phyloP scores from a whole-genome alignment of 1,140 invertebrate genomes.

The Neodiprion lecontei region DNA sequence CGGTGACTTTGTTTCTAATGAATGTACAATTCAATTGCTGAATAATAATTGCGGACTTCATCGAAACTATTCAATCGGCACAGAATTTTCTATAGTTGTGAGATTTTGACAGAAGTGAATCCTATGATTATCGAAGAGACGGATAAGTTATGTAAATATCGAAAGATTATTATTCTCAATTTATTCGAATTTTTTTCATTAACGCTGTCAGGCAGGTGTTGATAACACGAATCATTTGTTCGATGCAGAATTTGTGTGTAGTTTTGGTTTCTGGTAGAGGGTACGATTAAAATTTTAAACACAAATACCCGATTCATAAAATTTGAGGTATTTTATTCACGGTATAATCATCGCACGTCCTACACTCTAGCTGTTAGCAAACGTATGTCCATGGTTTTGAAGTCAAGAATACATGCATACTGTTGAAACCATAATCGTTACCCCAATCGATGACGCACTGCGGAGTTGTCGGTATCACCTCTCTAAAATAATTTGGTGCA shows the following conservation, averaged over 20 bases:
- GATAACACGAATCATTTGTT: background rate
- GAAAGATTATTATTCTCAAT: background rate
- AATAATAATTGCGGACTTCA: too few species aligned
- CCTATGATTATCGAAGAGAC: background rate
- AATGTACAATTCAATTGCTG: too few species aligned
- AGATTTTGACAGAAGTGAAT: background rate
- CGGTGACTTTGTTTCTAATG: too few species aligned
- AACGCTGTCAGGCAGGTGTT: background rate
- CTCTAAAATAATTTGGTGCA: conserved; percentile 35
- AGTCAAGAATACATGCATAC: conserved; percentile 59
- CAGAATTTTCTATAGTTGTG: background rate
- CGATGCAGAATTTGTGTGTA: background rate
- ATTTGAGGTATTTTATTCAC: background rate
- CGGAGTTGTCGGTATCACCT: conserved; percentile 50
- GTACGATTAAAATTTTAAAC: background rate
- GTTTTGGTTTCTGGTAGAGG: background rate
- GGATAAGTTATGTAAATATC: background rate
- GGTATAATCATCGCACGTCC: too few species aligned
- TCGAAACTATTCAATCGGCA: too few species aligned
- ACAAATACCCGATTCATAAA: background rate
- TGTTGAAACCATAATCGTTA: conserved; percentile 45
- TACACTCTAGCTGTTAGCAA: conserved; percentile 30
- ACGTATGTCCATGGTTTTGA: conserved; percentile 56
- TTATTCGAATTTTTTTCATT: background rate
- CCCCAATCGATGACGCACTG: conserved; percentile 50